Conservation (phyloP, 2,797 vertebrate species). For the Dendrocincla tyrannina region DNA sequence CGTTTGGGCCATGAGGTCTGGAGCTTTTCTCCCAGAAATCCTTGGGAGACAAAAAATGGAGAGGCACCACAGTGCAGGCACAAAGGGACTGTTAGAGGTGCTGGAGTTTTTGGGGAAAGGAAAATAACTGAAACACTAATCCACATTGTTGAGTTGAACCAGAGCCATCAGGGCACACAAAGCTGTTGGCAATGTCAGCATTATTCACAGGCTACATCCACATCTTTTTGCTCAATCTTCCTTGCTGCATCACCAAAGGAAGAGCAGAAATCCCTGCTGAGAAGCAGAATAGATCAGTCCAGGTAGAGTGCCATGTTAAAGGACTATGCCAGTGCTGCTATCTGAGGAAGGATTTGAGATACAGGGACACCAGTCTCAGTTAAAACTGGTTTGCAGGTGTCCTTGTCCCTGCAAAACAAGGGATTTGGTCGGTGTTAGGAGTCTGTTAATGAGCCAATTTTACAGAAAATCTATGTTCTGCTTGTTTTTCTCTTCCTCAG, state of each 20-base stretch:
- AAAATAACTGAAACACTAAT: not conserved
- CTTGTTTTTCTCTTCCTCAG: not conserved
- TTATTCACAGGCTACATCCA: not conserved
- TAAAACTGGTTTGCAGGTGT: not conserved
- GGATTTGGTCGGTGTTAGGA: not conserved
- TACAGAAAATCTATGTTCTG: not conserved
- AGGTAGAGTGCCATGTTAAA: fast-evolving
- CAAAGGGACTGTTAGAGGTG: not conserved
- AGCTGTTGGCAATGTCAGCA: not conserved
- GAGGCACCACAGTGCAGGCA: not conserved
- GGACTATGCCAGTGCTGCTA: not conserved
- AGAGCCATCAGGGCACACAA: not conserved
- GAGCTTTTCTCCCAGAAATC: not conserved
- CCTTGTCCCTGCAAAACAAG: not conserved
- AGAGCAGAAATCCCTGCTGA: not conserved
- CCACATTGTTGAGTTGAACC: not conserved
- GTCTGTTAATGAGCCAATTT: not conserved
- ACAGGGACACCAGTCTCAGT: not conserved
- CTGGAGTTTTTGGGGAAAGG: not conserved
- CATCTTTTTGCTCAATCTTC: not conserved
- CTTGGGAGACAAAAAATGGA: not conserved
- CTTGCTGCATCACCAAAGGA: not conserved
- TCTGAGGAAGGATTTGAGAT: not conserved
- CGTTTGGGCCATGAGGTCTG: not conserved
- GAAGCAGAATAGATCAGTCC: not conserved